These are phyloP conservation scores for Cyrtorhinus lividipennis DNA, from an alignment of 1,140 invertebrate species.

Conservation along the genomic window DNA sequence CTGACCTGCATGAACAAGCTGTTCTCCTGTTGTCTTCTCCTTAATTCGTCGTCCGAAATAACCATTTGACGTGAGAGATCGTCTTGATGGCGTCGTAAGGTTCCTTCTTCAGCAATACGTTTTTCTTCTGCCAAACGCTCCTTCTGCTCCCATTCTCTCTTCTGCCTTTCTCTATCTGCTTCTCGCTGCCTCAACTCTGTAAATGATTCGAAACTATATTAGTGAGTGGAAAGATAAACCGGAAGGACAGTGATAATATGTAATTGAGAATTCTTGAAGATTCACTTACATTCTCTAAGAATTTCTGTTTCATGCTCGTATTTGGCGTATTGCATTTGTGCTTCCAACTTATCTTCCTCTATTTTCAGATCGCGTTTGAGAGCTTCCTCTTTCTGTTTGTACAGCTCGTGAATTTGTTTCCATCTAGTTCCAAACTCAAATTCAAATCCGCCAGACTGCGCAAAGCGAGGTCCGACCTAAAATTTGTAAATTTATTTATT, in stretches of 20 bases:
- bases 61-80: constrained; percentile 57
- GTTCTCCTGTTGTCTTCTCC: constrained; percentile 65
- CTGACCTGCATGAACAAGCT: constrained; percentile 60
- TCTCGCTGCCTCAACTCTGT: constrained; percentile 69
- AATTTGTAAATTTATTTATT: too few relatives aligned
- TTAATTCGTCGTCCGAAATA: constrained; percentile 64
- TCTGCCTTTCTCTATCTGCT: constrained; percentile 70
- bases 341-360: constrained; percentile 80
- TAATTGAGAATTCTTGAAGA: too few relatives aligned
- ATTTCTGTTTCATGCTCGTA: constrained; percentile 84
- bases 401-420: constrained; percentile 89
- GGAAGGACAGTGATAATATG: too few relatives aligned
- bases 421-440: constrained; percentile 90
- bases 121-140: constrained; percentile 69
- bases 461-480: constrained; percentile 75
- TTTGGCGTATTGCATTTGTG: constrained; percentile 87
- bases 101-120: constrained; percentile 54
- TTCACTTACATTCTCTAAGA: constrained; percentile 57
- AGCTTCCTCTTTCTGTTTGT: constrained; percentile 78
- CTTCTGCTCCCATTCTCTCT: constrained; percentile 75
- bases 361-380: constrained; percentile 81
- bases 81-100: constrained; percentile 52
- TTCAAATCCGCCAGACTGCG: constrained; percentile 77
- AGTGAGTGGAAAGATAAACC: too few relatives aligned
- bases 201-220: constrained; percentile 23